Evolutionary conservation across 2,797 vertebrate species (phyloP).

Genomic region (Sebastes variabilis): DNA sequence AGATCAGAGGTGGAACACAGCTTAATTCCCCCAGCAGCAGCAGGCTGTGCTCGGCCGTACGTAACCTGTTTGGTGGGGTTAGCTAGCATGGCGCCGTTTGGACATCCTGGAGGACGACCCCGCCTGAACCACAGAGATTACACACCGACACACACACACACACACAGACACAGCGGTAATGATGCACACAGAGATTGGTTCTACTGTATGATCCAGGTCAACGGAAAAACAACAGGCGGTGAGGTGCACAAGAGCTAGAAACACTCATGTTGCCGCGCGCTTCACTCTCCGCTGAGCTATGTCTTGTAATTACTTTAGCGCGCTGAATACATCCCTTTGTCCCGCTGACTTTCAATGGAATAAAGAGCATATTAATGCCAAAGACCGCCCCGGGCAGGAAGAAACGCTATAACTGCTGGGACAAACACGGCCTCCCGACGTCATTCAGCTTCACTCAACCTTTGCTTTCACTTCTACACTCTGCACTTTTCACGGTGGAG

Average conservation of each 20-base stretch:
- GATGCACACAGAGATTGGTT: not conserved
- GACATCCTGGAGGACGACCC: conserved; percentile 34
- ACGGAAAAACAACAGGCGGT: not conserved
- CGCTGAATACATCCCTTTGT: conserved; percentile 41
- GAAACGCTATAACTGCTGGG: conserved; percentile 3
- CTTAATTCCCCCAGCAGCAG: conserved; percentile 49
- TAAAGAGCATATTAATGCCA: conserved; percentile 25
- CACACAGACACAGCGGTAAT: not conserved
- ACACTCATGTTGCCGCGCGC: not conserved
- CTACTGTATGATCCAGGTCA: conserved; percentile 21
- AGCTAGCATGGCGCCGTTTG: not conserved
- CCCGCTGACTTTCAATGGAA: not conserved
- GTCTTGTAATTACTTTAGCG: conserved; percentile 24
- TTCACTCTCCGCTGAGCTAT: not conserved
- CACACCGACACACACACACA: not conserved
- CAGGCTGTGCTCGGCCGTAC: conserved; percentile 21
- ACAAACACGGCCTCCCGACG: conserved; percentile 1
- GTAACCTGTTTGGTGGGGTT: conserved; percentile 31
- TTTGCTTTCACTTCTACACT: not conserved
- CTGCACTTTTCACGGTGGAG: not conserved
- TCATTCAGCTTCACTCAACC: not conserved
- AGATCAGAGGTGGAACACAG: conserved; percentile 54
- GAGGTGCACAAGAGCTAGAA: not conserved
- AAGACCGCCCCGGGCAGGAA: conserved; percentile 1
- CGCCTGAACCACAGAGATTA: conserved; percentile 2